Conservation (phyloP, 1,140 invertebrate genomes). For the Penaeus indicus region DNA sequence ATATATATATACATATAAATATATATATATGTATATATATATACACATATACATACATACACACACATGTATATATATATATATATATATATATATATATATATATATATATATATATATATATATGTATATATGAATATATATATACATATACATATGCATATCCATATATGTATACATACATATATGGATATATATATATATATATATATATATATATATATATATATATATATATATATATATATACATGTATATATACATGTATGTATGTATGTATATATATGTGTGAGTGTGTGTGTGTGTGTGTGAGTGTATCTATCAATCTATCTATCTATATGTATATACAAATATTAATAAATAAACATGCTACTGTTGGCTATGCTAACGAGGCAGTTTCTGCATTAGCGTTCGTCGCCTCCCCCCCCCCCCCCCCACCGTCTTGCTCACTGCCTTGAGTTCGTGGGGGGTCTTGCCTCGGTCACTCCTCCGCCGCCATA, state of each 20-base stretch:
- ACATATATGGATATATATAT: not conserved
- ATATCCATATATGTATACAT: not conserved
- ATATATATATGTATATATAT: not conserved
- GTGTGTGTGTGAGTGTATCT: not conserved
- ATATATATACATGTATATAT: conserved; percentile 16
- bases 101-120: conserved; percentile 17
- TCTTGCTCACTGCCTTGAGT: too few species aligned
- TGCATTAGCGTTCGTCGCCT: too few species aligned
- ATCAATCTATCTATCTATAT: not conserved
- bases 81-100: conserved; percentile 19
- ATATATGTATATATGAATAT: conserved; percentile 6
- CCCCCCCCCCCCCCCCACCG: too few species aligned
- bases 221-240: conserved; percentile 24
- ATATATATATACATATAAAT: conserved; percentile 4
- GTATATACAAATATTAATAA: too few species aligned
- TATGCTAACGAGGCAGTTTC: too few species aligned
- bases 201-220: conserved; percentile 27
- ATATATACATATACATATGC: not conserved
- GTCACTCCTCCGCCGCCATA: too few species aligned
- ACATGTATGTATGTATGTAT: conserved; percentile 32
- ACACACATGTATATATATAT: conserved; percentile 10
- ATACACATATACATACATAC: not conserved
- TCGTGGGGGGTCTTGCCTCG: too few species aligned
- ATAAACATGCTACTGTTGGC: too few species aligned
- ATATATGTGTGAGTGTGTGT: conserved; percentile 32